Evolutionary conservation across 2,797 vertebrate species (phyloP).

Genomic region (Phalloptychus januarius): DNA sequence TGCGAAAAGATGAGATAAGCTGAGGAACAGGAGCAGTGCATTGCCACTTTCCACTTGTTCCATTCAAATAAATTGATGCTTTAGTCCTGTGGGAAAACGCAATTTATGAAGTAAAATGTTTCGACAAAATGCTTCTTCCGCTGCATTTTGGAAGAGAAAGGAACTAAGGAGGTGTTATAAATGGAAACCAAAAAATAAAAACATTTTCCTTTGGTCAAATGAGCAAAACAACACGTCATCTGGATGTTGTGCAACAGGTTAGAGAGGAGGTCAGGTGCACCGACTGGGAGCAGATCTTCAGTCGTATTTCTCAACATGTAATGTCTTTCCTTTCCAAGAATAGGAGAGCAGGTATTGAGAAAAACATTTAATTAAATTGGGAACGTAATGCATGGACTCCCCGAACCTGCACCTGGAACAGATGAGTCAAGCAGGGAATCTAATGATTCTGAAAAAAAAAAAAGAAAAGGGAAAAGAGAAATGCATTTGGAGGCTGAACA

Average conservation of each 20-base stretch:
- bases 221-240: conserved; percentile 34
- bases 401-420: conserved; percentile 18
- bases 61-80: background rate
- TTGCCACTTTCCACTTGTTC: background rate
- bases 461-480: background rate
- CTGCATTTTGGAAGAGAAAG: background rate
- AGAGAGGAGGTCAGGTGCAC: background rate
- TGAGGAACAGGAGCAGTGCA: background rate
- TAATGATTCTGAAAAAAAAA: background rate
- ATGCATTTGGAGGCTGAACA: conserved; percentile 4
- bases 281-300: background rate
- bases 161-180: background rate
- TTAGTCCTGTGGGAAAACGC: background rate
- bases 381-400: conserved; percentile 10
- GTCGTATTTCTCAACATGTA: conserved; percentile 25
- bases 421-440: conserved; percentile 30
- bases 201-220: conserved; percentile 8
- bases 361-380: conserved; percentile 38
- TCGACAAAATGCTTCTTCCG: background rate
- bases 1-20: conserved; percentile 23
- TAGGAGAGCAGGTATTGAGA: conserved; percentile 2
- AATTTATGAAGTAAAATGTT: background rate
- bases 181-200: background rate
- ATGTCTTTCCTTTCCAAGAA: conserved; percentile 35
- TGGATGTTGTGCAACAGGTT: background rate